A percentile compares a stretch with the other conserved stretches of the same genome.
Evolutionary conservation across 2,797 vertebrate genomes (phyloP).

Genomic region (Dryobates pubescens): DNA sequence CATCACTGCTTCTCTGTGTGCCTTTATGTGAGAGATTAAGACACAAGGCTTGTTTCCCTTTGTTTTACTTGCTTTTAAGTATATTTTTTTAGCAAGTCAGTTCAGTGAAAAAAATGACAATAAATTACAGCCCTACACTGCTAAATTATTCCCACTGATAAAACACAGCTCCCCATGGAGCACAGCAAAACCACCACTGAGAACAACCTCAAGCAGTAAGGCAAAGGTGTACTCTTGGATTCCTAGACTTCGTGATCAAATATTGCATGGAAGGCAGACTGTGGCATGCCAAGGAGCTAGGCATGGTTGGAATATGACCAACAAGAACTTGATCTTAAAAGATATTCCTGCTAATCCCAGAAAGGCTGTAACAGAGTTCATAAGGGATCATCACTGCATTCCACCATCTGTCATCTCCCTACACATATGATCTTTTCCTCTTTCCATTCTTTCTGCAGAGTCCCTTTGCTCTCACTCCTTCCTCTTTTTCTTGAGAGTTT

Average conservation of each 20-base stretch:
- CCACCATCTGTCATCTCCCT: neutral
- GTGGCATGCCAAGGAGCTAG: accelerated
- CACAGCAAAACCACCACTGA: neutral
- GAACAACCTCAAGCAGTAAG: neutral
- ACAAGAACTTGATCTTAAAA: neutral
- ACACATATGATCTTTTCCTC: neutral
- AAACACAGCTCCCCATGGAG: neutral
- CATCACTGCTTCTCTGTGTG: neutral
- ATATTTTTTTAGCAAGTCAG: neutral
- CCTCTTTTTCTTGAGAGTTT: neutral
- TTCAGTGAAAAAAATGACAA: neutral
- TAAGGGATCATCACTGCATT: neutral
- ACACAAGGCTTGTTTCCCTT: neutral
- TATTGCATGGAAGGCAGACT: neutral
- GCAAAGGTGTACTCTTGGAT: neutral
- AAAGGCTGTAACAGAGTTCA: neutral
- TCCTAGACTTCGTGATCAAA: neutral
- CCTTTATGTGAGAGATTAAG: neutral
- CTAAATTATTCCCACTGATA: neutral
- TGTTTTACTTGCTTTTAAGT: neutral
- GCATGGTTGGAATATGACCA: neutral
- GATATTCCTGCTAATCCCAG: neutral
- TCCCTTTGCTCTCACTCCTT: neutral
- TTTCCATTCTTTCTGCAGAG: neutral
- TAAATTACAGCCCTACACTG: neutral